Conservation (phyloP, 2,888 invertebrate genomes). For the Lithophane ornitopus region DNA sequence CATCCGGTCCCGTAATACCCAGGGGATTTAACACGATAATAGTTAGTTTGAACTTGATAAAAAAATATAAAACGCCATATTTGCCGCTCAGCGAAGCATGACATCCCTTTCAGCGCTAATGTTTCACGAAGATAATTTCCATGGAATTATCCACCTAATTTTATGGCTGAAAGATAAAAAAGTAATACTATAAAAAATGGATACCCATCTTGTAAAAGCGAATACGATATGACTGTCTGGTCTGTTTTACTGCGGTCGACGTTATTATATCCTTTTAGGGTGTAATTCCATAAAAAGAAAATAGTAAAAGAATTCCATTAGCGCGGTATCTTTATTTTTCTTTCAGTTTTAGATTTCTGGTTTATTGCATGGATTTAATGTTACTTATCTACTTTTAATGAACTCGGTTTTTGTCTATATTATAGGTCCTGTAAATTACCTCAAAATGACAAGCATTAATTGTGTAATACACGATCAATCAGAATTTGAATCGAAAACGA, state of each 20-base stretch:
- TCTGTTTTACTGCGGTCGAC: conserved; percentile 40
- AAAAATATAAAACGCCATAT: conserved; percentile 25
- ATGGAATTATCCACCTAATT: conserved; percentile 36
- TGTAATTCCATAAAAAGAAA: conserved; percentile 34
- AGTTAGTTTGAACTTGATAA: conserved; percentile 29
- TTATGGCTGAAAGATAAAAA: conserved; percentile 46
- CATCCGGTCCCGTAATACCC: conserved; percentile 25
- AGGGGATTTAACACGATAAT: conserved; percentile 30
- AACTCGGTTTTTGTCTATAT: neutral
- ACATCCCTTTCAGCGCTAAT: conserved; percentile 16
- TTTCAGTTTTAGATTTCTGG: conserved; percentile 23
- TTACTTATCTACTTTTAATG: neutral
- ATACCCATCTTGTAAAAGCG: conserved; percentile 22
- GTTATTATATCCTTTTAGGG: conserved; percentile 23
- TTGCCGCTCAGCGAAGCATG: conserved; percentile 29
- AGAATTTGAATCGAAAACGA: too few relatives aligned
- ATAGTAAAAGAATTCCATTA: conserved; percentile 31
- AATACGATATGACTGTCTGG: conserved; percentile 46
- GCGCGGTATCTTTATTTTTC: conserved; percentile 15
- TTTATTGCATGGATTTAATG: conserved; percentile 17
- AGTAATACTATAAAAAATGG: conserved; percentile 29
- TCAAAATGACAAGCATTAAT: neutral
- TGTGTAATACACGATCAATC: too few relatives aligned
- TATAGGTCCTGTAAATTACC: neutral
- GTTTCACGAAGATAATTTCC: conserved; percentile 41